Conservation (phyloP, 1,140 invertebrate species). For the Neodiprion fabricii region DNA sequence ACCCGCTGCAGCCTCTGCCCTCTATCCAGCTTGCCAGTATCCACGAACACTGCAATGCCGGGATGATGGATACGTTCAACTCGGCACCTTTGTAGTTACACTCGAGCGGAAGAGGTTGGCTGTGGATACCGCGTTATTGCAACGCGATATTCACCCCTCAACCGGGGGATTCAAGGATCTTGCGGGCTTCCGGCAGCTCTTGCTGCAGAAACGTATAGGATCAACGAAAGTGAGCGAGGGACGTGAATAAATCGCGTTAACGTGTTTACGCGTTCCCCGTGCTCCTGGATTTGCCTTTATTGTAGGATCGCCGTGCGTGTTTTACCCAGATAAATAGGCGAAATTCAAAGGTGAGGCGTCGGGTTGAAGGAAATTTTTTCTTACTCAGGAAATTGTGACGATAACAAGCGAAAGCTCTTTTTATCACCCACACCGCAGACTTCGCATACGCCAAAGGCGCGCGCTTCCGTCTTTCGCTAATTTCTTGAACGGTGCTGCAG, state of each 20-base stretch:
- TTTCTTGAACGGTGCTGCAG: not conserved
- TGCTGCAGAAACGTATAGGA: not conserved
- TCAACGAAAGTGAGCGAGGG: not conserved
- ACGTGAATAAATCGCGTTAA: not conserved
- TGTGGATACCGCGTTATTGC: not conserved
- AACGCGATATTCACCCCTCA: not conserved
- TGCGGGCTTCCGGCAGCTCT: not conserved
- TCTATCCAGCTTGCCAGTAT: not conserved
- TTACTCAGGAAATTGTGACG: not conserved
- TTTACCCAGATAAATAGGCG: too few species aligned
- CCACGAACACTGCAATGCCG: not conserved
- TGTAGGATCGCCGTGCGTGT: too few species aligned
- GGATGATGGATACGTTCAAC: constrained; percentile 4
- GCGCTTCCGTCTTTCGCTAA: not conserved
- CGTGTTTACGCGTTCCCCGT: not conserved
- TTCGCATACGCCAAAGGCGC: not conserved
- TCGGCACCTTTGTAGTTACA: constrained; percentile 1
- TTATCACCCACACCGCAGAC: not conserved
- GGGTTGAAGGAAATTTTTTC: not conserved
- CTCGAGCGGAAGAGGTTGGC: not conserved
- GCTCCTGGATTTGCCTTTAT: not conserved
- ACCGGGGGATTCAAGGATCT: not conserved
- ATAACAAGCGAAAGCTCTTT: not conserved
- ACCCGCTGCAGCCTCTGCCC: not conserved
- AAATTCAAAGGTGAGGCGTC: too few species aligned